Conservation (phyloP, 2,888 invertebrate species). For the Blastobasis lacticolella region DNA sequence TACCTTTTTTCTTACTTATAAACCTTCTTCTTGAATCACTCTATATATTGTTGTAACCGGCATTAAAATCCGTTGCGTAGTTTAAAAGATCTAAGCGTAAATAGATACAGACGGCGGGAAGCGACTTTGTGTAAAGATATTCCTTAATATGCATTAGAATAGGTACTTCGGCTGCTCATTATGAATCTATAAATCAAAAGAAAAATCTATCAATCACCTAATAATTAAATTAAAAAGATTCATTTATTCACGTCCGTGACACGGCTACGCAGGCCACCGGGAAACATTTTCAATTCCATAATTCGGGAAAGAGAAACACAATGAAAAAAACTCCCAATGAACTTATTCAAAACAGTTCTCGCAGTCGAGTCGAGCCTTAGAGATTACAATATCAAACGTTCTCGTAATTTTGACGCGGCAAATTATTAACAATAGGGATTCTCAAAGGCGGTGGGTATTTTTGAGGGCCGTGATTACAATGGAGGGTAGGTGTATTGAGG, state of each 20-base stretch:
- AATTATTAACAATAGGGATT: constrained; percentile 28
- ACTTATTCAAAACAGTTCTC: constrained; percentile 9
- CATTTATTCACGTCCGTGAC: constrained; percentile 18
- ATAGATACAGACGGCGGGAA: too few relatives aligned
- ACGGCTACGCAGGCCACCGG: neutral
- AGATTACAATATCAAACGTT: constrained; percentile 31
- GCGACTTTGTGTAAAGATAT: too few relatives aligned
- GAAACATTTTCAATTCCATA: constrained; percentile 1
- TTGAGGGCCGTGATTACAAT: constrained; percentile 28
- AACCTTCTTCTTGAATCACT: too few relatives aligned
- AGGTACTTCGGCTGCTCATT: too few relatives aligned
- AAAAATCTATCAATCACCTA: neutral
- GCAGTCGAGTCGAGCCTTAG: constrained; percentile 11
- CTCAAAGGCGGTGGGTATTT: constrained; percentile 25
- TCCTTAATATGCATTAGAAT: too few relatives aligned
- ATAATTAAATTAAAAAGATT: constrained; percentile 8
- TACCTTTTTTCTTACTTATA: too few relatives aligned
- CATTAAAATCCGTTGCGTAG: too few relatives aligned
- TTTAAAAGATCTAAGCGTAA: too few relatives aligned
- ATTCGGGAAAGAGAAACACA: constrained; percentile 7
- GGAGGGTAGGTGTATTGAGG: constrained; percentile 29
- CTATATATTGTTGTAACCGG: too few relatives aligned
- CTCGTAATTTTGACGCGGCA: constrained; percentile 24
- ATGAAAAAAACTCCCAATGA: constrained; percentile 8
- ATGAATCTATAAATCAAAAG: neutral